Evolutionary conservation across 2,113 vertebrate species (phyloP).

Genomic region (Calidris pugnax): DNA sequence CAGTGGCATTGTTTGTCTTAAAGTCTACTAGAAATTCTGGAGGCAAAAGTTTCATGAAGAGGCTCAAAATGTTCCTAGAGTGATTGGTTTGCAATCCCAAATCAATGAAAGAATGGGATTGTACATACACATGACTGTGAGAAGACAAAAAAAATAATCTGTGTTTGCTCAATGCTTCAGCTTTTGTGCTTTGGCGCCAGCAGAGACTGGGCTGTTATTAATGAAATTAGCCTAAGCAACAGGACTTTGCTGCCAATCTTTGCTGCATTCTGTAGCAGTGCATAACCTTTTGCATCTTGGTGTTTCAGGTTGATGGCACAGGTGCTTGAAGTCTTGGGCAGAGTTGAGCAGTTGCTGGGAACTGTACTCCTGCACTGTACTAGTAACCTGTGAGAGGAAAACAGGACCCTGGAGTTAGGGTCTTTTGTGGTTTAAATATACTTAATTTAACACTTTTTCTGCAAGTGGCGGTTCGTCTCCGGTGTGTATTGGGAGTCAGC

Average conservation of each 20-base stretch:
- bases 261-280: fast-evolving
- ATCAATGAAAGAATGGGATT: not conserved
- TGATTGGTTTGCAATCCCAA: not conserved
- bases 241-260: not conserved
- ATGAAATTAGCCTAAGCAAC: not conserved
- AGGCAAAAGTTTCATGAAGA: not conserved
- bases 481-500: fast-evolving
- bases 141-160: not conserved
- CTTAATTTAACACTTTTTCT: not conserved
- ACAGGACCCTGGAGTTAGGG: not conserved
- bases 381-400: not conserved
- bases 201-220: not conserved
- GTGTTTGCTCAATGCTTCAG: not conserved
- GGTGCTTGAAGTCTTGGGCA: not conserved
- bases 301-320: not conserved
- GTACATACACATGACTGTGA: not conserved
- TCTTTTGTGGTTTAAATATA: not conserved
- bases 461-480: not conserved
- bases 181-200: not conserved
- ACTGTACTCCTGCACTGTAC: not conserved
- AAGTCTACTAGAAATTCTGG: not conserved
- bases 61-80: not conserved
- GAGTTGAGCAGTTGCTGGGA: not conserved
- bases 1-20: not conserved
- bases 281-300: fast-evolving